Evolutionary conservation across 2,113 vertebrate species (phyloP).

Genomic region (Scalopus aquaticus): DNA sequence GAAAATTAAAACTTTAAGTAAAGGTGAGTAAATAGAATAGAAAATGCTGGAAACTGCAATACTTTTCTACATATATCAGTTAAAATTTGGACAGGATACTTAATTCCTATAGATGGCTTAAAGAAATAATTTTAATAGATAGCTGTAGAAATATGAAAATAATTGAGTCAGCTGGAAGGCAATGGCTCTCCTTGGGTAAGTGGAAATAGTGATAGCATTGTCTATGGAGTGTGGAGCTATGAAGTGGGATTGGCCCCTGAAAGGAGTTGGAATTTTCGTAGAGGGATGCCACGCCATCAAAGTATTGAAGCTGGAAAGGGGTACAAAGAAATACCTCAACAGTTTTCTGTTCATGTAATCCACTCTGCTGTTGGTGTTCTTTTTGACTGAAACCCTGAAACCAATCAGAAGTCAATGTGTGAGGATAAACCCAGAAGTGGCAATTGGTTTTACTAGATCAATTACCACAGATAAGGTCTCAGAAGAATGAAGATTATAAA

Average conservation of each 20-base stretch:
- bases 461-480: background rate
- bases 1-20: background rate
- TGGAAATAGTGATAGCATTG: background rate
- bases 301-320: background rate
- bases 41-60: background rate
- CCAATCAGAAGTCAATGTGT: background rate
- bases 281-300: background rate
- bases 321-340: background rate
- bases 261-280: background rate
- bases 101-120: background rate
- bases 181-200: background rate
- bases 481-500: background rate
- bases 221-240: background rate
- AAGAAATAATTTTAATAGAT: too few relatives aligned
- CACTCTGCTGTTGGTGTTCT: background rate
- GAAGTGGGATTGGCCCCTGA: background rate
- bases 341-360: background rate
- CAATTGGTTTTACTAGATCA: too few relatives aligned
- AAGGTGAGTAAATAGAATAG: too few relatives aligned
- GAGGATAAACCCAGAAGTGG: rapidly evolving
- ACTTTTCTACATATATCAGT: background rate
- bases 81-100: background rate
- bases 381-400: background rate
- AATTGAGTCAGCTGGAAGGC: background rate
- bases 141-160: background rate